phyloP scores from a whole-genome alignment of 2,797 vertebrate genomes.

The Aeoliscus strigatus region DNA sequence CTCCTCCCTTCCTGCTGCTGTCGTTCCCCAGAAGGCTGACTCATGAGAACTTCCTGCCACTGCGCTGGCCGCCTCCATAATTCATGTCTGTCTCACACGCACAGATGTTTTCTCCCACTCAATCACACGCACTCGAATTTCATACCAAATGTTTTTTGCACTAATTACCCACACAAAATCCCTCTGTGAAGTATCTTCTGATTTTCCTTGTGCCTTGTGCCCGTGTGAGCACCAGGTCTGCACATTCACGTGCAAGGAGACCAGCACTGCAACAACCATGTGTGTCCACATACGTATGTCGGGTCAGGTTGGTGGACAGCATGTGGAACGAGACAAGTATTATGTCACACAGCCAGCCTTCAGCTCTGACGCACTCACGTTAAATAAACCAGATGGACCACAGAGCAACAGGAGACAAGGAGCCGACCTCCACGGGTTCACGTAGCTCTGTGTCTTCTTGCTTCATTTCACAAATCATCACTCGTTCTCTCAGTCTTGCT shows the following conservation, averaged over 20 bases:
- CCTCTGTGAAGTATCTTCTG: neutral
- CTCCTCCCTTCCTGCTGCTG: conserved; percentile 16
- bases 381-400: conserved; percentile 66
- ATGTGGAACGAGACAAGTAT: conserved; percentile 56
- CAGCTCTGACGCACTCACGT: conserved; percentile 62
- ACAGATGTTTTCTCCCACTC: conserved; percentile 41
- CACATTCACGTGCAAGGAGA: no score
- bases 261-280: no score
- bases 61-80: conserved; percentile 58
- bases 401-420: conserved; percentile 57
- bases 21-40: conserved; percentile 64
- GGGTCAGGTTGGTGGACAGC: conserved; percentile 51
- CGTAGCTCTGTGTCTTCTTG: no score
- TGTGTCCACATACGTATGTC: conserved; percentile 15
- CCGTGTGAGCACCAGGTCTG: no score
- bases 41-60: conserved; percentile 64
- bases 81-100: conserved; percentile 54
- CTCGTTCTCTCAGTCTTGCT: no score
- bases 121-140: conserved; percentile 24
- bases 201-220: conserved; percentile 7
- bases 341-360: conserved; percentile 53
- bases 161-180: conserved; percentile 2
- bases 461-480: no score
- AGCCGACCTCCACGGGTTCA: conserved; percentile 38
- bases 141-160: conserved; percentile 35